Conservation (phyloP, 2,888 invertebrate species). For the Apoda limacodes region DNA sequence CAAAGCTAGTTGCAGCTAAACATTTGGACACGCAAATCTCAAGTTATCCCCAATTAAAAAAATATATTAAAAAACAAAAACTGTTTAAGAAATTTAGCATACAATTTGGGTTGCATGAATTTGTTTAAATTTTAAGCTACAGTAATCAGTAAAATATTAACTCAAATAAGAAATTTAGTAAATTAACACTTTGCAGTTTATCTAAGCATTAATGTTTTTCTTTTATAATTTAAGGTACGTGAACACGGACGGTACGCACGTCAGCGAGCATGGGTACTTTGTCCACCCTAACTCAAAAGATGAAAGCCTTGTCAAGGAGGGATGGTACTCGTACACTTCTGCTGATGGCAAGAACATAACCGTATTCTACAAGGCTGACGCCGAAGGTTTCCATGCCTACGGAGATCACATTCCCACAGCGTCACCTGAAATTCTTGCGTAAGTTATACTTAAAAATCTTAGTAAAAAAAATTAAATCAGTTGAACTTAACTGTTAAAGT, state of each 20-base stretch:
- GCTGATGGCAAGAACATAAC: constrained; percentile 55
- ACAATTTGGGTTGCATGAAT: no score
- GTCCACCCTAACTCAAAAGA: constrained; percentile 39
- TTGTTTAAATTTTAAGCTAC: no score
- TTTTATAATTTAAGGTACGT: constrained; percentile 38
- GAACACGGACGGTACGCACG: constrained; percentile 55
- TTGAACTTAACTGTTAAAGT: no score
- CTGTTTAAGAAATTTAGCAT: no score
- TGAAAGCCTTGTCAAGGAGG: constrained; percentile 57
- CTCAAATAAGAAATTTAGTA: constrained; percentile 2
- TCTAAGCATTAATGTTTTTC: no score
- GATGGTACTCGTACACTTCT: constrained; percentile 56
- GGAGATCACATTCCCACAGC: constrained; percentile 59
- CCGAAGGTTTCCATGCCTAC: constrained; percentile 54
- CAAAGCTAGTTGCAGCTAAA: no score
- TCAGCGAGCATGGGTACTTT: constrained; percentile 54
- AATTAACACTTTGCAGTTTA: constrained; percentile 5
- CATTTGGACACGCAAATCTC: no score
- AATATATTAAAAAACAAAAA: no score
- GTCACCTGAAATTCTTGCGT: constrained; percentile 49
- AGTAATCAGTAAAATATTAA: background rate
- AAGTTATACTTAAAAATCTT: constrained; percentile 25
- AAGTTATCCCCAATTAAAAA: no score
- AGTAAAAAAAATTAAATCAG: background rate
- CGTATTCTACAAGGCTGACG: constrained; percentile 57